Evolutionary conservation across 1,140 invertebrate species (phyloP).

Genomic region (Drosophila littoralis): DNA sequence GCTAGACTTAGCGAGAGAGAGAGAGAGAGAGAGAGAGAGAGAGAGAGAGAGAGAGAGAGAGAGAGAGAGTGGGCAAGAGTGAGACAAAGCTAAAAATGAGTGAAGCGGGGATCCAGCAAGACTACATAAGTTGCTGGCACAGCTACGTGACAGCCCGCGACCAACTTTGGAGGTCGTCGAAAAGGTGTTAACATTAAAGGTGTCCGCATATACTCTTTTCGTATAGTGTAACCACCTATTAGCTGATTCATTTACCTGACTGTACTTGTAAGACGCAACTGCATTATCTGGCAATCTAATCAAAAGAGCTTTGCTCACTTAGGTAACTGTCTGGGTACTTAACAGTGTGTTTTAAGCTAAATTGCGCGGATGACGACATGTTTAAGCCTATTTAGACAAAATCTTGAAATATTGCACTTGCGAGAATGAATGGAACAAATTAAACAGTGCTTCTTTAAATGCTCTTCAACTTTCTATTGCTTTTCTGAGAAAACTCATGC

Average conservation of each 20-base stretch:
- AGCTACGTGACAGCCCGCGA: slow-evolving; percentile 47
- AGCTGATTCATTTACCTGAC: background rate
- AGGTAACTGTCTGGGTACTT: background rate
- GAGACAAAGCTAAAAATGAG: background rate
- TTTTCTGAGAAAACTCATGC: background rate
- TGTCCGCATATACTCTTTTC: background rate
- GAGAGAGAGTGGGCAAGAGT: slow-evolving; percentile 5
- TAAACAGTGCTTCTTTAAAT: background rate
- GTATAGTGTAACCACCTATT: background rate
- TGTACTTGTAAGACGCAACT: background rate
- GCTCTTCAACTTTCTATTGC: background rate
- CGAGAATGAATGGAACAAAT: background rate
- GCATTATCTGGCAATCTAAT: background rate
- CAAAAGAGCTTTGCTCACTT: background rate
- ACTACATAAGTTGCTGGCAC: background rate
- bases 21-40: background rate
- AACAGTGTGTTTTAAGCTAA: background rate
- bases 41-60: slow-evolving; percentile 1
- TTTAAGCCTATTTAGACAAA: background rate
- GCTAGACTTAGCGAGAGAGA: background rate
- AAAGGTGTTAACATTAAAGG: background rate
- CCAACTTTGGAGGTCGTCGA: slow-evolving; percentile 40
- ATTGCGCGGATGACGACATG: background rate
- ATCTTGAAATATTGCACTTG: background rate
- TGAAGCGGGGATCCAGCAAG: too few relatives aligned